A percentile compares a stretch with the other conserved stretches of the same genome.
Conservation (phyloP, 2,113 vertebrate genomes). For the Apeltes quadracus region DNA sequence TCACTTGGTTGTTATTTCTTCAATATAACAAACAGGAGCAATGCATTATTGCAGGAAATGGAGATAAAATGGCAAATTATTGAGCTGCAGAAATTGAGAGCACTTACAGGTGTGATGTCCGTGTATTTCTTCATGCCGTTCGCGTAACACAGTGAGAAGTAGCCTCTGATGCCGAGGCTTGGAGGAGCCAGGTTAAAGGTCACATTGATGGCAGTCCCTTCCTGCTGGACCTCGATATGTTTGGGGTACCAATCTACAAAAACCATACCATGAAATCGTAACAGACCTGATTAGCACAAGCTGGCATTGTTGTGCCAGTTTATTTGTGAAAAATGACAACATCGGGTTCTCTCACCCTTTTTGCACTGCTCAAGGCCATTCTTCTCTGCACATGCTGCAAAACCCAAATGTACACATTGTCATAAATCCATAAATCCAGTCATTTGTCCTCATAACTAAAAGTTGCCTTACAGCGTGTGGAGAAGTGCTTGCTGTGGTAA, state of each 20-base stretch:
- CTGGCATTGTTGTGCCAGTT: not conserved
- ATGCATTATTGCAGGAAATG: not conserved
- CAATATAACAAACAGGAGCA: not conserved
- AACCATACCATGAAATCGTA: not conserved
- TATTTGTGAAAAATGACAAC: not conserved
- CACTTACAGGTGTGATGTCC: slow-evolving; percentile 73
- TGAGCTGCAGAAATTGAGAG: not conserved
- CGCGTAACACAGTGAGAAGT: slow-evolving; percentile 77
- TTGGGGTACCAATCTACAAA: slow-evolving; percentile 81
- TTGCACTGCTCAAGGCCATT: slow-evolving; percentile 76
- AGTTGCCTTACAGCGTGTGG: slow-evolving; percentile 72
- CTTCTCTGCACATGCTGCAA: slow-evolving; percentile 80
- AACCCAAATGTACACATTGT: slow-evolving; percentile 7
- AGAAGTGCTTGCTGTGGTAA: slow-evolving; percentile 68
- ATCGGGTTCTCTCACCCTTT: slow-evolving; percentile 66
- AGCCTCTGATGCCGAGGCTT: slow-evolving; percentile 71
- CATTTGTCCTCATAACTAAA: not conserved
- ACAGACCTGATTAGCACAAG: not conserved
- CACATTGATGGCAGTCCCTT: slow-evolving; percentile 65
- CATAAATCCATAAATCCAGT: too few relatives aligned
- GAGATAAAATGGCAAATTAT: not conserved
- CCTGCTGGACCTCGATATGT: slow-evolving; percentile 70
- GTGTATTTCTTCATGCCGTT: slow-evolving; percentile 64
- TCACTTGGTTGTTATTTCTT: not conserved
- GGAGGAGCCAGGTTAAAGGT: slow-evolving; percentile 83